A percentile compares a stretch with the other conserved stretches of the same genome.
These are phyloP conservation scores for Parapristionchus giblindavisi DNA, from an alignment of 2,888 invertebrate genomes.

Conservation along the genomic window DNA sequence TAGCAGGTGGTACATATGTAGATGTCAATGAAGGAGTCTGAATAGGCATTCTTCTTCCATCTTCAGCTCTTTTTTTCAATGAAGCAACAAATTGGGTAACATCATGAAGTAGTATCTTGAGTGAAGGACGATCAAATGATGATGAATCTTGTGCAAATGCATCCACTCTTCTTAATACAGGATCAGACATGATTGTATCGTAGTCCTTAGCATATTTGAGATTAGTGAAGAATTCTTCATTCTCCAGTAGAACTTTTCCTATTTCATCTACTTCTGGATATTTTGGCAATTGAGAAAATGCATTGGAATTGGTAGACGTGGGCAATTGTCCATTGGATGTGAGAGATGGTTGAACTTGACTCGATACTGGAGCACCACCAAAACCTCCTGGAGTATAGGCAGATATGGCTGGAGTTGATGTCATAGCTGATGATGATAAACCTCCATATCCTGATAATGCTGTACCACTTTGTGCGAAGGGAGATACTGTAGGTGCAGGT, in stretches of 20 bases:
- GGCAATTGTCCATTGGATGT: neutral
- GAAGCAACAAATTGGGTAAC: neutral
- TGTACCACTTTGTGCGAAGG: neutral
- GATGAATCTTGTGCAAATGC: neutral
- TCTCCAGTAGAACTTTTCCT: neutral
- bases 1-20: neutral
- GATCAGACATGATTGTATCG: neutral
- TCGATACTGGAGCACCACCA: neutral
- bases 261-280: conserved; percentile 4
- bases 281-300: neutral
- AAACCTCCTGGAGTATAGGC: too few relatives aligned
- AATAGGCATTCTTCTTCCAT: conserved; percentile 6
- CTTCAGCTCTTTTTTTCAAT: conserved; percentile 2
- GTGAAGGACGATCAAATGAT: too few relatives aligned
- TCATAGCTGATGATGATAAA: too few relatives aligned
- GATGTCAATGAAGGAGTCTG: neutral
- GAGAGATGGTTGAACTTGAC: neutral
- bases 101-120: neutral
- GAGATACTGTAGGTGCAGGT: neutral
- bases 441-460: too few relatives aligned
- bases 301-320: conserved; percentile 3
- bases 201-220: neutral
- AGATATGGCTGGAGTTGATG: too few relatives aligned
- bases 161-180: conserved; percentile 15
- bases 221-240: conserved; percentile 12